phyloP scores from a whole-genome alignment of 2,113 vertebrate genomes.

The Melanotaenia duboulayi region DNA sequence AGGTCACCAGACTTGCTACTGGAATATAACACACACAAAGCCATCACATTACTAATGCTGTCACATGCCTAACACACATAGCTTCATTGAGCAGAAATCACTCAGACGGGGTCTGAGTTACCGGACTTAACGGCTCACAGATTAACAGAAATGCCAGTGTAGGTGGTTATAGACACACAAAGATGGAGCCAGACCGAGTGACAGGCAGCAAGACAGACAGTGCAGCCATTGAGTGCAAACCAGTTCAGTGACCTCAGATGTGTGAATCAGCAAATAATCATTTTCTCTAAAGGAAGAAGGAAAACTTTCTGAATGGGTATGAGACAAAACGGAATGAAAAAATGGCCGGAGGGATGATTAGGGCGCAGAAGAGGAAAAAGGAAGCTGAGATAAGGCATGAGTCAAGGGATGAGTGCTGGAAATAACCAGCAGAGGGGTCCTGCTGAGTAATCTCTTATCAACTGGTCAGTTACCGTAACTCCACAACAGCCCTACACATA shows the following conservation, averaged over 20 bases:
- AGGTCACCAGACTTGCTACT: conserved; percentile 57
- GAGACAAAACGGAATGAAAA: conserved; percentile 66
- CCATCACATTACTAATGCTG: conserved; percentile 59
- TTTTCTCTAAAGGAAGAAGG: conserved; percentile 57
- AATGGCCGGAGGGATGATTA: conserved; percentile 59
- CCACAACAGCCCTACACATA: conserved; percentile 70
- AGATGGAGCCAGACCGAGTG: conserved; percentile 28
- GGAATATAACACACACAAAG: conserved; percentile 69
- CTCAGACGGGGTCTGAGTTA: conserved; percentile 62
- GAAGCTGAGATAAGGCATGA: conserved; percentile 61
- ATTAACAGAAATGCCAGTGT: conserved; percentile 74
- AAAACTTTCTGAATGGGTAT: conserved; percentile 60
- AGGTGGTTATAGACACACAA: conserved; percentile 64
- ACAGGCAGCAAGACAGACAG: conserved; percentile 63
- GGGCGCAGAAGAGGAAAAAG: conserved; percentile 43
- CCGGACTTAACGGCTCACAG: conserved; percentile 71
- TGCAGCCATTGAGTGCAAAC: conserved; percentile 69
- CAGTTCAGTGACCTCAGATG: conserved; percentile 73
- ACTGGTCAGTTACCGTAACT: conserved; percentile 72
- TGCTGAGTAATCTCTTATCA: conserved; percentile 75
- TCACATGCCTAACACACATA: conserved; percentile 57
- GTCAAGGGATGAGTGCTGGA: conserved; percentile 64
- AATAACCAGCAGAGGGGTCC: conserved; percentile 57
- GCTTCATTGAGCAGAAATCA: conserved; percentile 62
- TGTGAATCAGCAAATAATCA: conserved; percentile 82